Percentiles rank a stretch among this genome's conserved stretches.
phyloP scores from a whole-genome alignment of 2,888 invertebrate species.

The Bhutanitis thaidina region DNA sequence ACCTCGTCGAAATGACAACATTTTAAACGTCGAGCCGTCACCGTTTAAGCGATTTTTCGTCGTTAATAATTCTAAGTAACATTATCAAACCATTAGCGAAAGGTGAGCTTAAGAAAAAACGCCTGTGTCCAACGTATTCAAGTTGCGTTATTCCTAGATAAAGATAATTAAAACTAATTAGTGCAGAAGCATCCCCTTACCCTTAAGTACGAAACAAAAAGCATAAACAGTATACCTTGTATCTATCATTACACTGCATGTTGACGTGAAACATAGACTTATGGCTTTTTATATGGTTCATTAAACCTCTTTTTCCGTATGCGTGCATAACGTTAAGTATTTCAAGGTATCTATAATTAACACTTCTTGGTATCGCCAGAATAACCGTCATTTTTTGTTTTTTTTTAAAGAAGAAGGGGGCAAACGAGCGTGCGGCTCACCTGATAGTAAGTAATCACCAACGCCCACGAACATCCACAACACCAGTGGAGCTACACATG shows the following conservation, averaged over 20 bases:
- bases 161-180: slow-evolving; percentile 14
- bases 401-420: no score
- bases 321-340: neutral
- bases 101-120: slow-evolving; percentile 11
- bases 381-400: neutral
- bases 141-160: slow-evolving; percentile 4
- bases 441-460: no score
- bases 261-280: neutral
- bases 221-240: neutral
- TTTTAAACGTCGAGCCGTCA: neutral
- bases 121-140: neutral
- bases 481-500: no score
- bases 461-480: no score
- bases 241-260: neutral
- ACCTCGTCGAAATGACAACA: neutral
- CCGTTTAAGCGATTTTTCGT: slow-evolving; percentile 5
- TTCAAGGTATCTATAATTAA: neutral
- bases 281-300: slow-evolving; percentile 24
- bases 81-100: slow-evolving; percentile 9
- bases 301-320: slow-evolving; percentile 35
- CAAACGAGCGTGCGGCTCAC: no score
- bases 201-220: slow-evolving; percentile 7
- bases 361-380: neutral
- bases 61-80: slow-evolving; percentile 14
- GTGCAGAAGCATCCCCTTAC: neutral